Evolutionary conservation across 2,113 vertebrate species (phyloP).

Genomic region (Chinchilla lanigera): DNA sequence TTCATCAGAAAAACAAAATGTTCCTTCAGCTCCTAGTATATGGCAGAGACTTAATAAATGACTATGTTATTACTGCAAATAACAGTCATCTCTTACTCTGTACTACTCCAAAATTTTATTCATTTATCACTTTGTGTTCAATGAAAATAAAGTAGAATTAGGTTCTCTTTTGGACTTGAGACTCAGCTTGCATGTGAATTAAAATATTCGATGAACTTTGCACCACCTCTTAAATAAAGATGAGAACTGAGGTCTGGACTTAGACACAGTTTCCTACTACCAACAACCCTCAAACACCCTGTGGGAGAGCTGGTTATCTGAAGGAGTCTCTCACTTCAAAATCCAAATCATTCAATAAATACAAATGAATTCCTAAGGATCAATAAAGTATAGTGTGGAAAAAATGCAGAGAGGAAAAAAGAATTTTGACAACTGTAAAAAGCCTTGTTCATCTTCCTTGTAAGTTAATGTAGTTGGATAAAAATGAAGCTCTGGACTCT

Average conservation of each 20-base stretch:
- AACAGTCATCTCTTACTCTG: not conserved
- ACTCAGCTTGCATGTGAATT: constrained; percentile 62
- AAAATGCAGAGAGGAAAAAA: not conserved
- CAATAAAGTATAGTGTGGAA: constrained; percentile 34
- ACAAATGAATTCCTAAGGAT: constrained; percentile 38
- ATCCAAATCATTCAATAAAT: constrained; percentile 55
- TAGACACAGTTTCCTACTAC: constrained; percentile 38
- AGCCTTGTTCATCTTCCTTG: not conserved
- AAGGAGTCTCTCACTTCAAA: constrained; percentile 11
- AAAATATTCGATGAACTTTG: constrained; percentile 68
- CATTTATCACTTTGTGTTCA: constrained; percentile 41
- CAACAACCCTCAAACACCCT: constrained; percentile 29
- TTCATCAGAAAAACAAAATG: not conserved
- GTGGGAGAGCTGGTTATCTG: constrained; percentile 1
- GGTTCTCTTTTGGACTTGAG: constrained; percentile 59
- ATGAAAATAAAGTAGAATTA: constrained; percentile 56
- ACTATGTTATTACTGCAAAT: constrained; percentile 5
- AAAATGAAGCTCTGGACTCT: not conserved
- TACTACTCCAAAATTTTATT: not conserved
- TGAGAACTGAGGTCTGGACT: constrained; percentile 37
- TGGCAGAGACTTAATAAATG: not conserved
- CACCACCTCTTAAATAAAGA: constrained; percentile 59
- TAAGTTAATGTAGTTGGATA: not conserved
- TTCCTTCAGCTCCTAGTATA: not conserved
- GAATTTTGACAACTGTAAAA: not conserved